Conservation (phyloP, 2,888 invertebrate genomes). For the Phania funesta region DNA sequence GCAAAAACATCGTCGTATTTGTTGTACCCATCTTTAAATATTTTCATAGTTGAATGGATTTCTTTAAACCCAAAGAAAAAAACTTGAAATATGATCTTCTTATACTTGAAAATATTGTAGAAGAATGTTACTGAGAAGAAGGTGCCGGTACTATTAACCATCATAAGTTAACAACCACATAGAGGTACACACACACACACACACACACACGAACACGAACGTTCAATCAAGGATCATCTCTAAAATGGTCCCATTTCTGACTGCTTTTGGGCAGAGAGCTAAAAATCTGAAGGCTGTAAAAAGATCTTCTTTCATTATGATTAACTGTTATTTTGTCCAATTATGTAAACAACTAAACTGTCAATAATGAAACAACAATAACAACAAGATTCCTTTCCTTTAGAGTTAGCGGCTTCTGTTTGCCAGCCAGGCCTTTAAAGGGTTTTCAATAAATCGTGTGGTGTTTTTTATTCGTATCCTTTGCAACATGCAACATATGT, state of each 20-base stretch:
- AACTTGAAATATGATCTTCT: slow-evolving; percentile 55
- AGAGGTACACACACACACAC: background rate
- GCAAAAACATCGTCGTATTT: background rate
- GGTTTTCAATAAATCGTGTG: background rate
- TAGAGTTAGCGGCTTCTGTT: slow-evolving; percentile 58
- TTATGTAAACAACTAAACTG: slow-evolving; percentile 63
- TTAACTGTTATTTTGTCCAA: slow-evolving; percentile 62
- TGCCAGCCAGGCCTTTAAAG: slow-evolving; percentile 50
- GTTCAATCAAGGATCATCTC: slow-evolving; percentile 25
- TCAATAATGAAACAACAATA: slow-evolving; percentile 29
- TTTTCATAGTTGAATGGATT: slow-evolving; percentile 47
- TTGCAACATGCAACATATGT: slow-evolving; percentile 45
- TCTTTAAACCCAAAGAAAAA: slow-evolving; percentile 21
- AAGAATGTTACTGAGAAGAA: slow-evolving; percentile 8
- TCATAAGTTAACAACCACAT: slow-evolving; percentile 33
- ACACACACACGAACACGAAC: no score
- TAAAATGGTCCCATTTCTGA: slow-evolving; percentile 13
- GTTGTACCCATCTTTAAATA: background rate
- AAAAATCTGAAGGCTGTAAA: slow-evolving; percentile 9
- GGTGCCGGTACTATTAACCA: background rate
- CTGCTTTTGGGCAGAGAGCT: background rate
- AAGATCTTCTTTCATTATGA: slow-evolving; percentile 64
- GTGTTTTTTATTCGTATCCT: slow-evolving; percentile 25
- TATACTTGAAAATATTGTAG: slow-evolving; percentile 53
- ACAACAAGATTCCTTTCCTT: slow-evolving; percentile 20